These are phyloP conservation scores for Sarcophaga caerulescens DNA, from an alignment of 2,888 invertebrate genomes.

Conservation along the genomic window DNA sequence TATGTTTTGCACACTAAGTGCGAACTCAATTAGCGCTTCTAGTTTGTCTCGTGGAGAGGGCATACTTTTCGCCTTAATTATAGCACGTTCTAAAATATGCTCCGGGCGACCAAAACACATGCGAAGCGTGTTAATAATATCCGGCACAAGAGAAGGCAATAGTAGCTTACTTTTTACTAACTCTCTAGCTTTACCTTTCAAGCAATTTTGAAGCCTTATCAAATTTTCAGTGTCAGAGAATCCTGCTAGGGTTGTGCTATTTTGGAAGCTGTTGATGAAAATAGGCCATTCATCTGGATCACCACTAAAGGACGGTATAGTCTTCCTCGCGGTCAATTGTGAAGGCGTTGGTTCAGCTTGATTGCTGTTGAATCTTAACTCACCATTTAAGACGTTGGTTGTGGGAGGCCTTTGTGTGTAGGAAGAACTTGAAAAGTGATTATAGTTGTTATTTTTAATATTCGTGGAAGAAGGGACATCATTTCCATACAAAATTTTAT, in stretches of 20 bases:
- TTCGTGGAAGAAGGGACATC: too few species aligned
- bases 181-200: too few species aligned
- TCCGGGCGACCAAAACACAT: too few species aligned
- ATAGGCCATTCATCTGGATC: background rate
- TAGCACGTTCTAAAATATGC: constrained; percentile 33
- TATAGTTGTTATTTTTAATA: too few species aligned
- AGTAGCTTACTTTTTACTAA: too few species aligned
- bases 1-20: constrained; percentile 9
- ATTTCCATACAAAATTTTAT: constrained; percentile 7
- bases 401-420: too few species aligned
- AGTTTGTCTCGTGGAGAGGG: too few species aligned
- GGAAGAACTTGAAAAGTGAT: too few species aligned
- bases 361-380: background rate
- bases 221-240: background rate
- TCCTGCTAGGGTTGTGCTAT: background rate
- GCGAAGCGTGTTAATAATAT: too few species aligned
- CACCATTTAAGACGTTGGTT: background rate
- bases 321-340: constrained; percentile 1
- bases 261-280: background rate
- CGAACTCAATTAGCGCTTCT: background rate
- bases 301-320: too few species aligned
- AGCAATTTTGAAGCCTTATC: background rate
- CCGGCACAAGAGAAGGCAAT: too few species aligned
- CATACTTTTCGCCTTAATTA: constrained; percentile 38
- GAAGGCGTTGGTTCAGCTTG: constrained; percentile 11